Percentiles rank a stretch among this genome's conserved stretches.
phyloP scores from a whole-genome alignment of 2,797 vertebrate genomes.

The Pteronotus mesoamericanus region DNA sequence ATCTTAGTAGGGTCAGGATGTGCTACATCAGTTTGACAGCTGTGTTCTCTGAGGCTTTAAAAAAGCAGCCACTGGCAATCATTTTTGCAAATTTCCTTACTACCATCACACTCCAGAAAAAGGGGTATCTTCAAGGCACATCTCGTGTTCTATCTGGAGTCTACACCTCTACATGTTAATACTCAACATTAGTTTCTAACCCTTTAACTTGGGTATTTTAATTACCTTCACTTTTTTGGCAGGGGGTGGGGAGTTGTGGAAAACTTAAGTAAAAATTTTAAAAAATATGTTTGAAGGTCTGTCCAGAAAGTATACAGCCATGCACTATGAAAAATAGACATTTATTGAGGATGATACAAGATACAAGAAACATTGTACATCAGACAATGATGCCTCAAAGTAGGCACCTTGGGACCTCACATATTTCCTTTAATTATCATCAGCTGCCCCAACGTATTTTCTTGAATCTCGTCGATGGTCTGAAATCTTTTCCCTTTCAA shows the following conservation, averaged over 20 bases:
- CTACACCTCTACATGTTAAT: background rate
- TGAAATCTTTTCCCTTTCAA: background rate
- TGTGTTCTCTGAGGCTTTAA: background rate
- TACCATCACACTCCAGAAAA: background rate
- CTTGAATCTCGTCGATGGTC: background rate
- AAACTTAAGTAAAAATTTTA: background rate
- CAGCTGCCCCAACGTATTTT: background rate
- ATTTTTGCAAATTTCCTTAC: background rate
- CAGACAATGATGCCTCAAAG: background rate
- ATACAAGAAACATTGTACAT: background rate
- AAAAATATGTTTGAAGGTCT: background rate
- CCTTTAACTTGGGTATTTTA: background rate
- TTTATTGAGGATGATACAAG: background rate
- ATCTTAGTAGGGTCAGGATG: background rate
- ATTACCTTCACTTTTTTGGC: background rate
- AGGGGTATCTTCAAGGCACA: background rate
- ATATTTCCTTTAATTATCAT: background rate
- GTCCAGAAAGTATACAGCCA: background rate
- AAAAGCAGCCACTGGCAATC: background rate
- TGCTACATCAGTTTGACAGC: background rate
- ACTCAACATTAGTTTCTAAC: background rate
- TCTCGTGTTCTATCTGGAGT: background rate
- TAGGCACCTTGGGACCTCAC: background rate
- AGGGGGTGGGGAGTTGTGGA: background rate
- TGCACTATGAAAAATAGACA: background rate